Percentiles rank a stretch among this genome's conserved stretches.
phyloP scores from a whole-genome alignment of 2,113 vertebrate species.

The Trogon melanurus region DNA sequence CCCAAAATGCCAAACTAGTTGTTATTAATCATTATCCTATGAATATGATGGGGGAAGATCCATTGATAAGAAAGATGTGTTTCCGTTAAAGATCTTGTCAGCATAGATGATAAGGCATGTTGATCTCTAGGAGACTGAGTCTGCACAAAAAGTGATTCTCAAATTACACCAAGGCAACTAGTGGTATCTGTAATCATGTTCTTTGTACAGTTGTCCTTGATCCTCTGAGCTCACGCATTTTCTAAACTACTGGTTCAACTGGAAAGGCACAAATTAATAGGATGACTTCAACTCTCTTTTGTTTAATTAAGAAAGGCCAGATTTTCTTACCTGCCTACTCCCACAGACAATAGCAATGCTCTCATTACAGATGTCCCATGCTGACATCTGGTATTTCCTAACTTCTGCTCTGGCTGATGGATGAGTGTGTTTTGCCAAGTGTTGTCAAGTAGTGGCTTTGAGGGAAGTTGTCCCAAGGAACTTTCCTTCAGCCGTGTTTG shows the following conservation, averaged over 20 bases:
- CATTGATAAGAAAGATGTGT: neutral
- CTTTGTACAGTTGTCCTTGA: neutral
- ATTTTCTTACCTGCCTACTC: neutral
- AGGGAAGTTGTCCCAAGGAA: neutral
- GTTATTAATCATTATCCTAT: neutral
- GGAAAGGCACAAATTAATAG: neutral
- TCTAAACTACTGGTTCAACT: neutral
- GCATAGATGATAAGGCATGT: neutral
- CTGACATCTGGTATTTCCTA: neutral
- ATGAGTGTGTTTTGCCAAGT: neutral
- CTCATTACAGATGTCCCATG: neutral
- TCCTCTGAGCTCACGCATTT: neutral
- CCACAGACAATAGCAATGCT: accelerated
- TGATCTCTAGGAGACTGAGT: neutral
- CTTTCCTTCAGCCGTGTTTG: neutral
- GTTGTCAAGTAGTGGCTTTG: neutral
- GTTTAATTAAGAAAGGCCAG: neutral
- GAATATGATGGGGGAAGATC: neutral
- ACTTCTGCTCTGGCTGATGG: neutral
- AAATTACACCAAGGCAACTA: neutral
- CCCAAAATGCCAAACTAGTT: neutral
- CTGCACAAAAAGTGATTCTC: neutral
- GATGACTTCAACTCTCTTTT: neutral
- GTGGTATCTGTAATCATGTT: neutral
- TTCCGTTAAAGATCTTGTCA: neutral